Conservation (phyloP, 2,888 invertebrate species). For the Sinelater perroti region DNA sequence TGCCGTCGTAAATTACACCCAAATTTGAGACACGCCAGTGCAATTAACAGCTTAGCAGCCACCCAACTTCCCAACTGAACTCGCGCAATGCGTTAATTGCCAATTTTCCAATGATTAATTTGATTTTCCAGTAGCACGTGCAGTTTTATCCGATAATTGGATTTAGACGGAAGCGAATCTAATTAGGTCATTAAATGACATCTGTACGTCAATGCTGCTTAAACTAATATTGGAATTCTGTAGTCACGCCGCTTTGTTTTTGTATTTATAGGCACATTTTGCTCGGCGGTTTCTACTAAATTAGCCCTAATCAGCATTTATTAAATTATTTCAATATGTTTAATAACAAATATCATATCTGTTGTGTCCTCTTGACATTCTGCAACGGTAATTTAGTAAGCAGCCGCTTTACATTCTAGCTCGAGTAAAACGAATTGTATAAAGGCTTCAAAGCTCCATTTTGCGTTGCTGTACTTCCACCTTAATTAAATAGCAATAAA, state of each 20-base stretch:
- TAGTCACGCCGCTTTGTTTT: not conserved
- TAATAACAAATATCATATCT: too few relatives aligned
- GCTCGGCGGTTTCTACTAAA: too few relatives aligned
- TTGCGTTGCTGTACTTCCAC: too few relatives aligned
- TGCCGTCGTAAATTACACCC: too few relatives aligned
- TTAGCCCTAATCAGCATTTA: too few relatives aligned
- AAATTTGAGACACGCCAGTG: not conserved
- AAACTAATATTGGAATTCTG: not conserved
- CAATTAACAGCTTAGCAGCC: slow-evolving; percentile 1
- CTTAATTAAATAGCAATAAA: not conserved
- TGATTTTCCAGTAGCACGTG: slow-evolving; percentile 16
- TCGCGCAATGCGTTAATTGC: slow-evolving; percentile 3
- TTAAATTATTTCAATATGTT: too few relatives aligned
- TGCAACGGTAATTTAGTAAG: slow-evolving; percentile 4
- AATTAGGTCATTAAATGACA: slow-evolving; percentile 12
- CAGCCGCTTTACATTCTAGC: not conserved
- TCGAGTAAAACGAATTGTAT: not conserved
- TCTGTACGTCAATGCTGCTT: not conserved
- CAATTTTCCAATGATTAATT: slow-evolving; percentile 17
- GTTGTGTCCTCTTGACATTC: too few relatives aligned
- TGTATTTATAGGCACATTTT: too few relatives aligned
- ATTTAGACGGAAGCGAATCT: slow-evolving; percentile 17
- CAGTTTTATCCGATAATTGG: slow-evolving; percentile 16
- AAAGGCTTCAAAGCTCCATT: too few relatives aligned
- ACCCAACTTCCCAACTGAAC: not conserved